Conservation (phyloP, 2,113 vertebrate species). For the Rhea americana region DNA sequence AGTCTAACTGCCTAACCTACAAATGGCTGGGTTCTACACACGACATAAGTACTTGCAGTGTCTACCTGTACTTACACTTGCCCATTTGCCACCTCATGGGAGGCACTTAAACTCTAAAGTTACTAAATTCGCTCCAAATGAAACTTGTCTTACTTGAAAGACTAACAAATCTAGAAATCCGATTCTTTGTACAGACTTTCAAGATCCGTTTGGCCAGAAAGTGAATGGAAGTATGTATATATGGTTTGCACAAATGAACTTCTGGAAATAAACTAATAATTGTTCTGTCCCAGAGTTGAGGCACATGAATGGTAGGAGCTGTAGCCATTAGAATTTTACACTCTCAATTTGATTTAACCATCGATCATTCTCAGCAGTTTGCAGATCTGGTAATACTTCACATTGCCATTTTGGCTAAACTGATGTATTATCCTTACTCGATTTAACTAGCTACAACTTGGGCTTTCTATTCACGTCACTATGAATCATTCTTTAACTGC, state of each 20-base stretch:
- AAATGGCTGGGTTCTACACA: rapidly evolving
- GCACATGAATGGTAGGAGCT: neutral
- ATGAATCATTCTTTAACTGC: neutral
- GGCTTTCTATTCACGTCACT: neutral
- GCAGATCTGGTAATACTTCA: neutral
- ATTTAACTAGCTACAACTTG: neutral
- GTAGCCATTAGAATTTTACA: neutral
- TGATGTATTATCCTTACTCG: neutral
- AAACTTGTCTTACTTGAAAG: neutral
- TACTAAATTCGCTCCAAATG: neutral
- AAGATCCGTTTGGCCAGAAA: neutral
- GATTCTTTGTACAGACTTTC: neutral
- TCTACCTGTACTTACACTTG: neutral
- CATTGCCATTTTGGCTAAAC: neutral
- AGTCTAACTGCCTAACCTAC: neutral
- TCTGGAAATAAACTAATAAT: neutral
- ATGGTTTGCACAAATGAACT: neutral
- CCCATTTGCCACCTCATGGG: neutral
- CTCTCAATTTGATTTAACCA: neutral
- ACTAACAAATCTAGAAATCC: neutral
- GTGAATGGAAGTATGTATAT: neutral
- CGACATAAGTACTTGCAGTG: neutral
- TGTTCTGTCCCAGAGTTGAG: neutral
- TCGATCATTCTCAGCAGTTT: neutral
- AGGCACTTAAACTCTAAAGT: neutral